Percentiles rank a stretch among this genome's conserved stretches.
Conservation (phyloP, 2,113 vertebrate species). For the Periophthalmus modestus region DNA sequence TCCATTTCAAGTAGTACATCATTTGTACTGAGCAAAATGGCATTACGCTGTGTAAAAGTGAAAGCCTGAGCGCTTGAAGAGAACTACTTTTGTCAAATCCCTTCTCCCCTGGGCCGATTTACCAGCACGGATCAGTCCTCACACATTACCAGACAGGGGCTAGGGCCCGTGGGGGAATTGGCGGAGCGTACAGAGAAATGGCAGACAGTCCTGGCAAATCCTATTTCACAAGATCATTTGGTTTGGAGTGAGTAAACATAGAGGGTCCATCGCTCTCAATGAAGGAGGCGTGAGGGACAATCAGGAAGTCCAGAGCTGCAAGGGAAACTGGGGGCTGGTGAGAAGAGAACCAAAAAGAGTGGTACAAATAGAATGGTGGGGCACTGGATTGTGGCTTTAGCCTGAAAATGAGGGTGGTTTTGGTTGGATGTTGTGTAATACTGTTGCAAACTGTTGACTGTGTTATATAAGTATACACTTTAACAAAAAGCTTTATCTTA, state of each 20-base stretch:
- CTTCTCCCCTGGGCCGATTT: constrained; percentile 84
- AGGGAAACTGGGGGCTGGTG: constrained; percentile 78
- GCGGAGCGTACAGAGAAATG: constrained; percentile 89
- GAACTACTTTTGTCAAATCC: constrained; percentile 85
- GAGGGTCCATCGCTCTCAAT: constrained; percentile 93
- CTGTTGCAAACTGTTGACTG: no score
- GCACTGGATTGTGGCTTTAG: background rate
- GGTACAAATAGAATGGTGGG: constrained; percentile 25
- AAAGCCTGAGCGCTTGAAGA: constrained; percentile 87
- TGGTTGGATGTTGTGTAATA: background rate
- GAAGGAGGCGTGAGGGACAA: constrained; percentile 88
- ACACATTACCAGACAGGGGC: constrained; percentile 93
- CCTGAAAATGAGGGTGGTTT: background rate
- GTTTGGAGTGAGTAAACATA: constrained; percentile 96
- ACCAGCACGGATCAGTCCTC: constrained; percentile 85
- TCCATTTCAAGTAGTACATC: background rate
- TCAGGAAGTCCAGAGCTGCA: constrained; percentile 89
- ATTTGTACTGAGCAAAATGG: constrained; percentile 79
- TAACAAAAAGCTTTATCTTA: no score
- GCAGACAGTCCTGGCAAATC: constrained; percentile 89
- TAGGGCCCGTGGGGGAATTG: constrained; percentile 91
- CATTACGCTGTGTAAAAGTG: constrained; percentile 86
- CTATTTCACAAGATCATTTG: constrained; percentile 99
- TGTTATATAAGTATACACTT: no score
- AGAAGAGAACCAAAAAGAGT: constrained; percentile 49